Percentiles rank a stretch among this genome's conserved stretches.
Conservation (phyloP, 2,113 vertebrate genomes). For the human region DNA sequence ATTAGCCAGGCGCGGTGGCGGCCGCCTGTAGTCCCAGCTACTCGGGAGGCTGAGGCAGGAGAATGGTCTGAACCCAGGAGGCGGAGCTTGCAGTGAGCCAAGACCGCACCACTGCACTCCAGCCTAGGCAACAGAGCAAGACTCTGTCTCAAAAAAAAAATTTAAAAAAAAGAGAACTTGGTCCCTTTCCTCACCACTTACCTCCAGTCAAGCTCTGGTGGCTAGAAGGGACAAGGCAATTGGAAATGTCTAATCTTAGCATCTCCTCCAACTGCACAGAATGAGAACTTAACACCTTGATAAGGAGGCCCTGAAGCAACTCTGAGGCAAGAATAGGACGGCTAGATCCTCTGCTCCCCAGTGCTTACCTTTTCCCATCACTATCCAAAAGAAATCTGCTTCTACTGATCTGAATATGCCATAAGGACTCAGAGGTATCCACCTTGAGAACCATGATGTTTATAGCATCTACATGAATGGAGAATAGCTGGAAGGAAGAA, state of each 20-base stretch:
- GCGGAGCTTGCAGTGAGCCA: no score
- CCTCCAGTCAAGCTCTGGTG: constrained; percentile 22
- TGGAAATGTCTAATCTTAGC: constrained; percentile 3
- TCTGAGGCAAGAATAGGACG: neutral
- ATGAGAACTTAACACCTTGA: neutral
- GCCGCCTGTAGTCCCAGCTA: no score
- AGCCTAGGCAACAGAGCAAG: no score
- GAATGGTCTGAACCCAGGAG: no score
- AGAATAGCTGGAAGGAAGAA: constrained; percentile 87
- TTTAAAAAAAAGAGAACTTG: neutral
- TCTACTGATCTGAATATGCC: constrained; percentile 93
- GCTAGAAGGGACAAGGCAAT: constrained; percentile 12
- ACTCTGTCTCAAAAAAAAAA: no score
- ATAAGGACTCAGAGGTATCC: constrained; percentile 93
- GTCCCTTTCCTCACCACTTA: neutral
- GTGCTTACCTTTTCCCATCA: constrained; percentile 88
- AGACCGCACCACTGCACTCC: no score
- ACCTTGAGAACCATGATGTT: constrained; percentile 96
- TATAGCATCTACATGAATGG: constrained; percentile 93
- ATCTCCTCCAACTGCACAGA: neutral
- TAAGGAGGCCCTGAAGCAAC: constrained; percentile 29
- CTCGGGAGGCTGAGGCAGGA: no score
- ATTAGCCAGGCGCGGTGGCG: no score
- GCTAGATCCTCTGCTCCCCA: neutral
- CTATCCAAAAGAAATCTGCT: constrained; percentile 91